Conservation (phyloP, 2,113 vertebrate species). For the Tachycineta bicolor region DNA sequence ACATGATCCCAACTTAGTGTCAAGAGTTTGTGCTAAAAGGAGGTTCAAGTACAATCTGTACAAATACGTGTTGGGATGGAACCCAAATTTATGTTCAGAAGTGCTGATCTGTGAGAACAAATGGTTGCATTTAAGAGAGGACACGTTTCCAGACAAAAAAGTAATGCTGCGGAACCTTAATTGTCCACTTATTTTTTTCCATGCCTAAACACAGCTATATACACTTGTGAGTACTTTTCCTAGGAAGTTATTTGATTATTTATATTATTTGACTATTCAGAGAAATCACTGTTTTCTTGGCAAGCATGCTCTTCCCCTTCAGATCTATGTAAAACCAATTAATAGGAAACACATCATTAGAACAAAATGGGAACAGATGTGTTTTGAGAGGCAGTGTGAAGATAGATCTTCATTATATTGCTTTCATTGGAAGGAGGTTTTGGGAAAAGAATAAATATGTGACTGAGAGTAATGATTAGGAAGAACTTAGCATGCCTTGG, state of each 20-base stretch:
- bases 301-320: neutral
- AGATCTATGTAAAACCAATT: neutral
- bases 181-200: neutral
- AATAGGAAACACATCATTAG: neutral
- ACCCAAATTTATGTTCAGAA: neutral
- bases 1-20: neutral
- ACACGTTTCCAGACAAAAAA: neutral
- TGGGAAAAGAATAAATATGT: neutral
- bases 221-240: neutral
- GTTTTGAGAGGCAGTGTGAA: neutral
- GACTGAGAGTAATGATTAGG: neutral
- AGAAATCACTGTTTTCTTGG: neutral
- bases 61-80: neutral
- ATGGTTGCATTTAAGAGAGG: neutral
- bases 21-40: neutral
- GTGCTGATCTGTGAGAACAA: neutral
- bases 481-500: neutral
- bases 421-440: neutral
- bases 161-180: neutral
- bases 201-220: neutral
- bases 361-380: neutral
- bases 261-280: neutral
- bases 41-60: neutral
- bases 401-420: neutral
- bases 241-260: neutral